phyloP scores from a whole-genome alignment of 2,113 vertebrate species.

The human (Homo sapiens) region DNA sequence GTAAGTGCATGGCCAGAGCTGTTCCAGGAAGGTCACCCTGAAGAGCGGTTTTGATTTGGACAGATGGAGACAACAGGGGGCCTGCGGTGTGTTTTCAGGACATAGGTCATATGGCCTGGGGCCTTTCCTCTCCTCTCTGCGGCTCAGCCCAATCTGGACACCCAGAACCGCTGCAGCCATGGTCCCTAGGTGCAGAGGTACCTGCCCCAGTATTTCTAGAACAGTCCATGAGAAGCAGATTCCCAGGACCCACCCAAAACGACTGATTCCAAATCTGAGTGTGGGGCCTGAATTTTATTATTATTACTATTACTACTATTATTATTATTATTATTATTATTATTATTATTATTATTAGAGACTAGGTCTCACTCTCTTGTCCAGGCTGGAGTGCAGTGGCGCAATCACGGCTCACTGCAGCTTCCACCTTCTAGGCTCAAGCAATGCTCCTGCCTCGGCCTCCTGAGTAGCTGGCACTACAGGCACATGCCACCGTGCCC shows the following conservation, averaged over 20 bases:
- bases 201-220: neutral
- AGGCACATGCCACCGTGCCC: no score
- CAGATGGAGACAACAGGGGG: conserved; percentile 40
- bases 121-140: neutral
- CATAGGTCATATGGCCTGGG: neutral
- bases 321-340: no score
- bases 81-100: neutral
- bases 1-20: neutral
- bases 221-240: neutral
- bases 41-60: neutral
- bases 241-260: neutral
- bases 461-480: no score
- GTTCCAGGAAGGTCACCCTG: conserved; percentile 32
- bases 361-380: no score
- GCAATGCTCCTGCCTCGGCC: no score
- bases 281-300: neutral
- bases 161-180: neutral
- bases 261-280: neutral
- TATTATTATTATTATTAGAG: no score
- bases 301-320: no score
- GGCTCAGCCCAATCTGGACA: neutral
- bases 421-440: no score
- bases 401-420: no score
- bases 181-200: neutral
- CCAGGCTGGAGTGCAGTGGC: no score